Conservation (phyloP, 2,797 vertebrate genomes). For the Potorous gilbertii region DNA sequence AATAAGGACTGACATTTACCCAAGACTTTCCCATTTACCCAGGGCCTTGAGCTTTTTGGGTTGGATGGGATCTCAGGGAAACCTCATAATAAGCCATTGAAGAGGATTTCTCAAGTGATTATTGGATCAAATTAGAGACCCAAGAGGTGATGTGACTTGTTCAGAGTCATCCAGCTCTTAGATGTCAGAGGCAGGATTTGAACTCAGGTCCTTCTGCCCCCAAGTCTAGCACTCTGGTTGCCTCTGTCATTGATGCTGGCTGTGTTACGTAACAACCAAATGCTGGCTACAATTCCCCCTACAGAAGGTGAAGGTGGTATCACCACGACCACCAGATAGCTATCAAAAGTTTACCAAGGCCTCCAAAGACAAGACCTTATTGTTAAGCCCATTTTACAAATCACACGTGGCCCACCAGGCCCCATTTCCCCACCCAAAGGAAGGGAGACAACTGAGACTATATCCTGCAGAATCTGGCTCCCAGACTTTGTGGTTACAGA, state of each 20-base stretch:
- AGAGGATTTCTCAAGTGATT: neutral
- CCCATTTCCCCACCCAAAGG: neutral
- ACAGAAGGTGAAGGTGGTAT: neutral
- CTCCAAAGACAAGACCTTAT: neutral
- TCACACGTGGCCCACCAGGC: neutral
- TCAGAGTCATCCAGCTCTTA: neutral
- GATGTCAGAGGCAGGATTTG: neutral
- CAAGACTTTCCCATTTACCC: too few relatives aligned
- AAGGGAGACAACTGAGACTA: neutral
- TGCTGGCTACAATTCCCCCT: neutral
- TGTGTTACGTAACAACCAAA: neutral
- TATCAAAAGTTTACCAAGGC: neutral
- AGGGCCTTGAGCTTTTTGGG: neutral
- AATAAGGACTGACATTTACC: too few relatives aligned
- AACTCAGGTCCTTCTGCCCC: neutral
- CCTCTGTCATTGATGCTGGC: neutral
- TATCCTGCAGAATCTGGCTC: conserved; percentile 37
- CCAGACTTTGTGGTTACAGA: neutral
- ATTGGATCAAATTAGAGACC: neutral
- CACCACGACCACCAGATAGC: neutral
- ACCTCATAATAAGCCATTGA: neutral
- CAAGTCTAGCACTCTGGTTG: neutral
- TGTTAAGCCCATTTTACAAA: neutral
- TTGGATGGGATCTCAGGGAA: neutral
- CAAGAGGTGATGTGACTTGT: too few relatives aligned